These are phyloP conservation scores for Pygocentrus nattereri DNA, from an alignment of 2,797 vertebrate genomes.

Conservation along the genomic window DNA sequence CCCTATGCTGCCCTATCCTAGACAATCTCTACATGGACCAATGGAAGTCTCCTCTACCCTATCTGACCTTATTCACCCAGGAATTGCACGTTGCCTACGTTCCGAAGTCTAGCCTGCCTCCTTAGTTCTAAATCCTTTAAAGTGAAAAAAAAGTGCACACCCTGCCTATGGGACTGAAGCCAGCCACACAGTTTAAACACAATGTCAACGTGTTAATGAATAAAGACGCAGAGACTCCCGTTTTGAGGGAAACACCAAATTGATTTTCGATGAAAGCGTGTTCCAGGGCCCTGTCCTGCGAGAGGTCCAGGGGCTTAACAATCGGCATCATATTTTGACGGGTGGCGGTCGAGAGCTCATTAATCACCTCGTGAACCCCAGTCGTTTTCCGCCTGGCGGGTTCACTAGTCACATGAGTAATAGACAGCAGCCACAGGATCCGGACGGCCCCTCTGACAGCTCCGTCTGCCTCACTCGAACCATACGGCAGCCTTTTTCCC, in stretches of 20 bases:
- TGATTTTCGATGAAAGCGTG: constrained; percentile 71
- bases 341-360: constrained; percentile 74
- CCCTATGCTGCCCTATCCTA: constrained; percentile 13
- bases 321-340: constrained; percentile 78
- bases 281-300: constrained; percentile 59
- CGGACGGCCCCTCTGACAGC: constrained; percentile 75
- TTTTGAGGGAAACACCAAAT: constrained; percentile 68
- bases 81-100: constrained; percentile 12
- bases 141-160: constrained; percentile 41
- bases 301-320: constrained; percentile 69
- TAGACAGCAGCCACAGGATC: constrained; percentile 72
- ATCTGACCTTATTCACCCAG: constrained; percentile 11
- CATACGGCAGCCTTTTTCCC: constrained; percentile 56
- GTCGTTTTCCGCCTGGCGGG: constrained; percentile 79
- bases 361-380: constrained; percentile 82
- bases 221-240: constrained; percentile 58
- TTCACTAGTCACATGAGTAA: constrained; percentile 76
- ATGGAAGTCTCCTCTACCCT: constrained; percentile 11
- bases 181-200: constrained; percentile 53
- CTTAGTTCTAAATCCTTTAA: constrained; percentile 40
- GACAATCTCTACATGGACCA: constrained; percentile 38
- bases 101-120: constrained; percentile 13
- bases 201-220: constrained; percentile 60
- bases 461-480: constrained; percentile 74
- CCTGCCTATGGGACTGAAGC: constrained; percentile 54